Conservation (phyloP, 2,113 vertebrate genomes). For the Acrocephalus kingi region DNA sequence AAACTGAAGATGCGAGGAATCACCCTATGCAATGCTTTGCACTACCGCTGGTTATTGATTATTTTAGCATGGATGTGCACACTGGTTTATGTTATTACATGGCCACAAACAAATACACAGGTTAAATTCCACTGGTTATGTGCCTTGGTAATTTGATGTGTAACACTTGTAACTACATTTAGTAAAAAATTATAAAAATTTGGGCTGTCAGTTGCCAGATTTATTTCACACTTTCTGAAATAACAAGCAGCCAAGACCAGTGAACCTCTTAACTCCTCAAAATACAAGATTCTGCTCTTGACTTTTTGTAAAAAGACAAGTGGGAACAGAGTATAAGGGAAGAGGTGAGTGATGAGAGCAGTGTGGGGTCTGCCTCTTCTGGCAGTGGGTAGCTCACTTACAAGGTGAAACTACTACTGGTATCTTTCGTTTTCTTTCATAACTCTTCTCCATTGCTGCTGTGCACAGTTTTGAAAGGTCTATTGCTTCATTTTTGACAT, state of each 20-base stretch:
- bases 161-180: not conserved
- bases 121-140: not conserved
- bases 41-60: not conserved
- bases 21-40: not conserved
- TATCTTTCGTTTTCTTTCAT: not conserved
- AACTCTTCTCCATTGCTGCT: not conserved
- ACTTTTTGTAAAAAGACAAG: not conserved
- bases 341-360: not conserved
- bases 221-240: not conserved
- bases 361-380: not conserved
- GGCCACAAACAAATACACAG: not conserved
- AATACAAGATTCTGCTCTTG: not conserved
- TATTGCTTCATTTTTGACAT: not conserved
- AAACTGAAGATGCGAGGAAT: accelerated
- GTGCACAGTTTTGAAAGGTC: not conserved
- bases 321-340: not conserved
- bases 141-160: not conserved
- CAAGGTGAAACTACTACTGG: not conserved
- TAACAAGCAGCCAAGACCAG: not conserved
- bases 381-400: not conserved
- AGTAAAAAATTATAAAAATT: not conserved
- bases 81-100: not conserved
- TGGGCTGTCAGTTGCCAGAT: not conserved
- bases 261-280: not conserved
- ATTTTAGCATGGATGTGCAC: not conserved